These are phyloP conservation scores for Matsumyia berberina DNA, from an alignment of 2,888 invertebrate genomes.

Conservation along the genomic window DNA sequence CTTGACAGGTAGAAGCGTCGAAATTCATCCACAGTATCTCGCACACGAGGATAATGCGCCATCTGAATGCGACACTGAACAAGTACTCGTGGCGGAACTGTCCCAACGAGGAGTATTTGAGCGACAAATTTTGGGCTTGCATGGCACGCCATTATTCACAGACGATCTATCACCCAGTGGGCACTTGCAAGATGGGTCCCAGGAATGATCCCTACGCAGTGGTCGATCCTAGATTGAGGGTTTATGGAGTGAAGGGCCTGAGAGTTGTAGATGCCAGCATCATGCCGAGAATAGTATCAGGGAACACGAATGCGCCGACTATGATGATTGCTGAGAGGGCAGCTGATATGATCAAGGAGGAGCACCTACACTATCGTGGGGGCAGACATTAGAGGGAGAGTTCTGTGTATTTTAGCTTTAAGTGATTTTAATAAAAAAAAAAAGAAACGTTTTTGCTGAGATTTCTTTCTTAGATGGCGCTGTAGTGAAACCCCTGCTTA, in stretches of 20 bases:
- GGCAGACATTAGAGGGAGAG: not conserved
- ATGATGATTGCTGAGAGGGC: slow-evolving; percentile 94
- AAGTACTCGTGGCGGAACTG: slow-evolving; percentile 89
- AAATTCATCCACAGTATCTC: slow-evolving; percentile 88
- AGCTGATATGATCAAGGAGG: slow-evolving; percentile 92
- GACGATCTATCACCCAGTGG: slow-evolving; percentile 93
- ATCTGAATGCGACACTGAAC: slow-evolving; percentile 88
- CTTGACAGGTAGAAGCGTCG: slow-evolving; percentile 88
- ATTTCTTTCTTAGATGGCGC: not conserved
- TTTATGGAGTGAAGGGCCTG: slow-evolving; percentile 88
- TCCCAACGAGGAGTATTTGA: slow-evolving; percentile 86
- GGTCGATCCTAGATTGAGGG: slow-evolving; percentile 89
- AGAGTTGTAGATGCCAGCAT: slow-evolving; percentile 93
- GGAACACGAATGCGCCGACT: slow-evolving; percentile 92
- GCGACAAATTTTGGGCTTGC: slow-evolving; percentile 92
- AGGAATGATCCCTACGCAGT: slow-evolving; percentile 86
- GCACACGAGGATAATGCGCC: slow-evolving; percentile 86
- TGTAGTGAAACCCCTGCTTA: not conserved
- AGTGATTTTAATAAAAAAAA: slow-evolving; percentile 4
- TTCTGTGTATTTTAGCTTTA: not conserved
- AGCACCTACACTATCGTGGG: slow-evolving; percentile 85
- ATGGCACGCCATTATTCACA: slow-evolving; percentile 90
- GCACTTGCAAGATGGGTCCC: slow-evolving; percentile 93
- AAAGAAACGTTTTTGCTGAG: not conserved
- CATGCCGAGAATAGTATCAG: slow-evolving; percentile 91